Conservation (phyloP, 2,888 invertebrate genomes). For the Xestia xanthographa region DNA sequence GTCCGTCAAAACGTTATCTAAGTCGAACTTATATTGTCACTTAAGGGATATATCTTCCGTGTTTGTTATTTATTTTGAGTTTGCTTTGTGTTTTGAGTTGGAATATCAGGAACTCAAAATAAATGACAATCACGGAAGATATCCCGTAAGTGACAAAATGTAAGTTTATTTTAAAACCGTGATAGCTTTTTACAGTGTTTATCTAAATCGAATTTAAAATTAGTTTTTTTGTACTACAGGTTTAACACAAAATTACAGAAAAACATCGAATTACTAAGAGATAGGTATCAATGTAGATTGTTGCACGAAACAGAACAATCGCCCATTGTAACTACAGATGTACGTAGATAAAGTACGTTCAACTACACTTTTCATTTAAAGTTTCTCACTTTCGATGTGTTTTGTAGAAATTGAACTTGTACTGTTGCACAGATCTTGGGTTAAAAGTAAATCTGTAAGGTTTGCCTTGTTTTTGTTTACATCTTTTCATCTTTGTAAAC, state of each 20-base stretch:
- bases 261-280: slow-evolving; percentile 55
- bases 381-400: slow-evolving; percentile 36
- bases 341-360: slow-evolving; percentile 19
- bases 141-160: too few species aligned
- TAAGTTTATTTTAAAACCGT: too few species aligned
- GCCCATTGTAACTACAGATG: slow-evolving; percentile 47
- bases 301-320: slow-evolving; percentile 52
- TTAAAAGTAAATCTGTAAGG: not conserved
- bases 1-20: too few species aligned
- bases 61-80: too few species aligned
- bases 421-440: not conserved
- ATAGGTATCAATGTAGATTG: slow-evolving; percentile 53
- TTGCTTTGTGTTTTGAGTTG: too few species aligned
- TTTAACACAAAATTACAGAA: slow-evolving; percentile 18
- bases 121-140: too few species aligned
- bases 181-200: too few species aligned
- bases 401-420: slow-evolving; percentile 5
- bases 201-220: not conserved
- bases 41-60: too few species aligned
- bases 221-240: not conserved
- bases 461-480: too few species aligned
- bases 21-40: too few species aligned
- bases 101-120: too few species aligned
- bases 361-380: slow-evolving; percentile 52
- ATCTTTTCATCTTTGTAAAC: too few species aligned